Conservation (phyloP, 2,797 vertebrate species). For the Chelmon rostratus region DNA sequence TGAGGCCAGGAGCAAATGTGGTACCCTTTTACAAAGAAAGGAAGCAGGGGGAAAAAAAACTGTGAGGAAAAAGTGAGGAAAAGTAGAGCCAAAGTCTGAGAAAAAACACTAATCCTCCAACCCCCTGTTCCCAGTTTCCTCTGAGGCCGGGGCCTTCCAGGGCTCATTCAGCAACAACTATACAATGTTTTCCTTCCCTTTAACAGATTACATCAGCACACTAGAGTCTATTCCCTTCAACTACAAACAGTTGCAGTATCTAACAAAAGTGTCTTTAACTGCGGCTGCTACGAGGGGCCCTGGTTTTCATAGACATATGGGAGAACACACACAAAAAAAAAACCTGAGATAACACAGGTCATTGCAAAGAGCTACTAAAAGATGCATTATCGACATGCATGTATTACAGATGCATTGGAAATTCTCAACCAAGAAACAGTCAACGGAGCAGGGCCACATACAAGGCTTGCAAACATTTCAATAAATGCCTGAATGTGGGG, state of each 20-base stretch:
- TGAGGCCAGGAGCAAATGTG: constrained; percentile 50
- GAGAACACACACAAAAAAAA: constrained; percentile 25
- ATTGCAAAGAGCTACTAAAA: constrained; percentile 41
- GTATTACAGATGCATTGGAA: constrained; percentile 36
- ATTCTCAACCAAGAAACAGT: constrained; percentile 32
- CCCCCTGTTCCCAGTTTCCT: constrained; percentile 71
- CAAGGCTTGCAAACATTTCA: constrained; percentile 64
- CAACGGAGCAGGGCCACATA: constrained; percentile 64
- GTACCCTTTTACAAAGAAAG: constrained; percentile 51
- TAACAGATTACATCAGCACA: constrained; percentile 81
- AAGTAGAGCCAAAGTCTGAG: constrained; percentile 58
- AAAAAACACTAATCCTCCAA: constrained; percentile 63
- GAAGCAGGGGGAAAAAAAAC: constrained; percentile 45
- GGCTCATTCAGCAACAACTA: constrained; percentile 76
- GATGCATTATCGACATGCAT: constrained; percentile 25
- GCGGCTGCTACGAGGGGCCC: constrained; percentile 47
- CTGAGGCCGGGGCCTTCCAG: constrained; percentile 65
- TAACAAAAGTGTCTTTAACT: constrained; percentile 65
- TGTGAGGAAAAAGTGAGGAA: constrained; percentile 44
- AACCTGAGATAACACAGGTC: constrained; percentile 33
- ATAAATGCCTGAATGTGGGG: constrained; percentile 71
- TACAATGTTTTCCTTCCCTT: constrained; percentile 78
- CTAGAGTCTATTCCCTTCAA: constrained; percentile 52
- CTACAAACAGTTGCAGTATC: constrained; percentile 67
- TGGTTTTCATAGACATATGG: constrained; percentile 44